These are phyloP conservation scores for Scaptomyza cyrtandrae DNA, from an alignment of 2,888 invertebrate species.

Conservation along the genomic window DNA sequence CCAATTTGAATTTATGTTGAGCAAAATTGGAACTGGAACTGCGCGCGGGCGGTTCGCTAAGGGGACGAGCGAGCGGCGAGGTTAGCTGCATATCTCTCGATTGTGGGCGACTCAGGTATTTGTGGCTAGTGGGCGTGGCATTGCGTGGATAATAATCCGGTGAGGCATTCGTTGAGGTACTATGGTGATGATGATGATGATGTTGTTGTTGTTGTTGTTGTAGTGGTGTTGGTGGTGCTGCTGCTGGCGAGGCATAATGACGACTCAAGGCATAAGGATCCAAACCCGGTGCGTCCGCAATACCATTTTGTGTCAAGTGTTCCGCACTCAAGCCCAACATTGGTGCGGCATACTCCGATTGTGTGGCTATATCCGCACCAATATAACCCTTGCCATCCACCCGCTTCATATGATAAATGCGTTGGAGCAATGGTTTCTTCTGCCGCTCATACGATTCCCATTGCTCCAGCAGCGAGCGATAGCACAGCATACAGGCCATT, in stretches of 20 bases:
- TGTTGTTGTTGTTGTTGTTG: constrained; percentile 41
- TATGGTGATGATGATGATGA: constrained; percentile 72
- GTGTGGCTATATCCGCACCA: constrained; percentile 94
- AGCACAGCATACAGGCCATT: constrained; percentile 93
- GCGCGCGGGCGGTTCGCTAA: constrained; percentile 66
- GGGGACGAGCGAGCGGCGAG: constrained; percentile 74
- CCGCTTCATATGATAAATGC: constrained; percentile 96
- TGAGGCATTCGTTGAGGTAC: constrained; percentile 80
- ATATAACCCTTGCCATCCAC: constrained; percentile 96
- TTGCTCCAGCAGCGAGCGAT: constrained; percentile 93
- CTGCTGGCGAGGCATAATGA: constrained; percentile 57
- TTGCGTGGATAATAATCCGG: constrained; percentile 82
- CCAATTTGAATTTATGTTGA: constrained; percentile 84
- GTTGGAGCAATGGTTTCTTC: constrained; percentile 92
- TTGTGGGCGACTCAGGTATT: constrained; percentile 81
- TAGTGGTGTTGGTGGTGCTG: constrained; percentile 29
- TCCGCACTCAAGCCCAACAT: constrained; percentile 91
- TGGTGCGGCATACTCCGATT: constrained; percentile 96
- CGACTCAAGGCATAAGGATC: constrained; percentile 69
- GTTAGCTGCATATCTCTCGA: constrained; percentile 81
- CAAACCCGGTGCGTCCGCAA: constrained; percentile 48
- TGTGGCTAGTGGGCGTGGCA: constrained; percentile 75
- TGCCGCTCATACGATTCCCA: constrained; percentile 96
- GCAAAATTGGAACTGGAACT: constrained; percentile 82
- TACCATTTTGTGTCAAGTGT: constrained; percentile 77